A percentile compares a stretch with the other conserved stretches of the same genome.
Conservation (phyloP, 2,888 invertebrate genomes). For the Petrolisthes manimaculis region DNA sequence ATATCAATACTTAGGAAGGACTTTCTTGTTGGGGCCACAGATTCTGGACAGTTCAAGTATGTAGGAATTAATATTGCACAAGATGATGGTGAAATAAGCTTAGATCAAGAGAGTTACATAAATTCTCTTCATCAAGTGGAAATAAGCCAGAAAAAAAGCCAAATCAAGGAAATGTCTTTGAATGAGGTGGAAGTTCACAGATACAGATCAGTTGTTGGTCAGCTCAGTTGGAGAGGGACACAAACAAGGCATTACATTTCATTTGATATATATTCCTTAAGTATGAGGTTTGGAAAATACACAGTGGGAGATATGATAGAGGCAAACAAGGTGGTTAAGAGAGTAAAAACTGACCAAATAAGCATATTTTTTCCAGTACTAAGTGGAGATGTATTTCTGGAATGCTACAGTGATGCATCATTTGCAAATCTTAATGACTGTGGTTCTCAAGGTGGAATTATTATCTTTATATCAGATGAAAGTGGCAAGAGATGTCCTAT, state of each 20-base stretch:
- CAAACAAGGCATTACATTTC: constrained; percentile 14
- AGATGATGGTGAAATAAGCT: constrained; percentile 16
- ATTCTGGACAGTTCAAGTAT: constrained; percentile 8
- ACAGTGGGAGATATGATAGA: constrained; percentile 21
- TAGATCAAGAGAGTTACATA: constrained; percentile 12
- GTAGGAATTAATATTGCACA: neutral
- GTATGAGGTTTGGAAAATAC: constrained; percentile 13
- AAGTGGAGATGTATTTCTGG: constrained; percentile 11
- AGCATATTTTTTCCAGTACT: constrained; percentile 22
- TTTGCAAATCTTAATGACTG: constrained; percentile 20
- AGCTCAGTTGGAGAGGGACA: constrained; percentile 20
- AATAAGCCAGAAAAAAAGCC: constrained; percentile 15
- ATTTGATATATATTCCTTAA: constrained; percentile 17
- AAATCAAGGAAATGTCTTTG: neutral
- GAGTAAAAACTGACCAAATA: constrained; percentile 16
- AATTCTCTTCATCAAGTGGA: constrained; percentile 16
- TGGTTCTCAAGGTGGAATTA: constrained; percentile 13
- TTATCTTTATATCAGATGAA: neutral
- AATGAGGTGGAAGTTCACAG: constrained; percentile 4
- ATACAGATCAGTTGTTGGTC: constrained; percentile 9
- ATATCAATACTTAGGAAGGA: neutral
- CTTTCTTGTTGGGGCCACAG: neutral
- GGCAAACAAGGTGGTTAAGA: constrained; percentile 14
- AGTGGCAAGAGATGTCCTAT: neutral
- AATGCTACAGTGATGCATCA: constrained; percentile 25